Base-by-base conservation (phyloP, 2,797 vertebrate genomes). In the Chaenodraco wilsoni region DNA sequence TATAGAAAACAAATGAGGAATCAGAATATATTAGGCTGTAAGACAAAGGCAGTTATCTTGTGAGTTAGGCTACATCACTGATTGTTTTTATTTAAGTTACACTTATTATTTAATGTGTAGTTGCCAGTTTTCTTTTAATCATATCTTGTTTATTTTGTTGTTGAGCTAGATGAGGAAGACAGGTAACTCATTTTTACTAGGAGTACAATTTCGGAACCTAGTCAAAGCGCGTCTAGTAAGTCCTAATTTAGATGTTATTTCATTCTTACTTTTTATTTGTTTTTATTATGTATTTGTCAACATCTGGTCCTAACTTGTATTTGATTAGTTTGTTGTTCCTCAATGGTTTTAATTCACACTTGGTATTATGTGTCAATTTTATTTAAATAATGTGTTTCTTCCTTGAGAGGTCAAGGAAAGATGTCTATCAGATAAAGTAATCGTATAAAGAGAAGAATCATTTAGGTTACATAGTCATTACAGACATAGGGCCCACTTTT, bases 1-100 rank as follows among this genome's bases (percentile, higher is more conserved):
- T 67, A 59, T n/a, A 61, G 45, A 75, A 54, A 69, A 43, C 72
- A 70, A 79, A 37, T 37, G 6, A 37, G 33, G 33, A 37, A 37
- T 37, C 33, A 9, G 8, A 37, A 7, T 37, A 37, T 7, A 37
- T 37, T 37, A 9, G 33, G 6, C 33, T 37, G 8, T 37, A 9
- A 9, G 33, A 9, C 8, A 37, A 9, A 37, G 33, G 33, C 6
- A 37, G 33, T 37, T 6, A 37, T 37, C 8, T 37, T 37, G 7
- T 37, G 5, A 8, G 33, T 37, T 37, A 37, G 33, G 33, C 33
- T 37, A 37, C 33, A 9, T 7, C 33, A 37, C 33, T 70, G 2
- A 27, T 27, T 11, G 2, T 14, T n/a, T 37, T 21, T n/a, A 12
- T 40, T 54, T 17, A 31, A n/a, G 40, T 50, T 23, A 16, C n/a